Evolutionary conservation across 2,888 invertebrate species (phyloP).

Genomic region (Temnothorax rugatulus): DNA sequence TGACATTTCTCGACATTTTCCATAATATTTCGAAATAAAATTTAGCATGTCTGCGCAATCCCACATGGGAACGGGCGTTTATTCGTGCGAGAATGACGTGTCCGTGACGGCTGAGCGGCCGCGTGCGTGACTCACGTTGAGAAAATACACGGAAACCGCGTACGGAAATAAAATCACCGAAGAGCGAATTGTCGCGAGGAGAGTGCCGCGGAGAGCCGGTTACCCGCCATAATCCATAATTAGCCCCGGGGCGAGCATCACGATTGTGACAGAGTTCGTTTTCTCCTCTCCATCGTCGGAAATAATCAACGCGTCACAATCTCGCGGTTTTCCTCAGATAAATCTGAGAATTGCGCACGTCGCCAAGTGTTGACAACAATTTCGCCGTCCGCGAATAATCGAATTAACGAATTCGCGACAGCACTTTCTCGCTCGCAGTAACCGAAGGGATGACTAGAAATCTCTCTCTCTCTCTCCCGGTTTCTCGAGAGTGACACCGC

Average conservation of each 20-base stretch:
- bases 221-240: conserved; percentile 34
- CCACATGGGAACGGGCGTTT: conserved; percentile 34
- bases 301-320: conserved; percentile 5
- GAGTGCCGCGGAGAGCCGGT: neutral
- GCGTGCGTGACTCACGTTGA: conserved; percentile 56
- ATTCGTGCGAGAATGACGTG: conserved; percentile 55
- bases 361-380: neutral
- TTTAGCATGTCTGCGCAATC: neutral
- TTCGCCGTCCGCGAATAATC: conserved; percentile 2
- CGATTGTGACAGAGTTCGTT: neutral
- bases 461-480: neutral
- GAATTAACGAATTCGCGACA: neutral
- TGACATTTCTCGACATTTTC: neutral
- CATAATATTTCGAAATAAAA: conserved; percentile 21
- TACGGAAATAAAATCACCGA: conserved; percentile 60
- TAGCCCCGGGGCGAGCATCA: neutral
- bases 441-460: neutral
- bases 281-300: neutral
- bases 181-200: conserved; percentile 36
- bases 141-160: conserved; percentile 60
- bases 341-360: neutral
- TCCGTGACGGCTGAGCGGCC: conserved; percentile 51
- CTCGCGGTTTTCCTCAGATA: neutral
- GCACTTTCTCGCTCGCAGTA: neutral
- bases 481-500: conserved; percentile 27